These are phyloP conservation scores for Acanthurus lineatus DNA, from an alignment of 2,797 vertebrate genomes.

Conservation along the genomic window DNA sequence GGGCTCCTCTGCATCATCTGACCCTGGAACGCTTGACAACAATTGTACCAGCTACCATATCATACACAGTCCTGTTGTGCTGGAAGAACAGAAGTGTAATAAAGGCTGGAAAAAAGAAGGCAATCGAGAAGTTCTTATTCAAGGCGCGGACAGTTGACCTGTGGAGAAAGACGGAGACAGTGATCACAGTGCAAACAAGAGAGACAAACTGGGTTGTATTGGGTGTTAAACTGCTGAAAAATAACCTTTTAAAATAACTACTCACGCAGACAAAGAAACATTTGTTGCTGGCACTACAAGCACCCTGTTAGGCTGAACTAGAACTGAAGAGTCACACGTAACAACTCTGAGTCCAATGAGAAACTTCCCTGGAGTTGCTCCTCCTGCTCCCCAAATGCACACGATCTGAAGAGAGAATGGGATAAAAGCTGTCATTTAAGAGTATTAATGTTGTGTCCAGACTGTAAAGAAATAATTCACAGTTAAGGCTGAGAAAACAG, in stretches of 20 bases:
- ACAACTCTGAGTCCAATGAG: constrained; percentile 95
- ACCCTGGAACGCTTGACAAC: constrained; percentile 93
- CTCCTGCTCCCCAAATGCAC: constrained; percentile 98
- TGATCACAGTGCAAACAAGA: neutral
- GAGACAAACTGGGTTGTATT: neutral
- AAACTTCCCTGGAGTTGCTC: constrained; percentile 98
- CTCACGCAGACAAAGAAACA: constrained; percentile 97
- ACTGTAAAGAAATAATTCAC: neutral
- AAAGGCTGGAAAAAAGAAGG: constrained; percentile 98
- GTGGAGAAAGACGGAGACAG: constrained; percentile 40
- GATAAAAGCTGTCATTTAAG: neutral
- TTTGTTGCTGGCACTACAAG: constrained; percentile 96
- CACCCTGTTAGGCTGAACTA: constrained; percentile 94
- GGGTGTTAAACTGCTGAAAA: neutral
- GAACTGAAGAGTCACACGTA: constrained; percentile 94
- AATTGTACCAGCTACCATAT: constrained; percentile 98
- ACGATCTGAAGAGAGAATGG: constrained; percentile 87
- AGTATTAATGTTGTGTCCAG: neutral
- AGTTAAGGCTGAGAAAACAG: neutral
- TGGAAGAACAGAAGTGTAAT: constrained; percentile 98
- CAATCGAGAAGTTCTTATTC: constrained; percentile 99
- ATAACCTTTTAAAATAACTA: constrained; percentile 36
- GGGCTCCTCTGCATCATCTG: constrained; percentile 87
- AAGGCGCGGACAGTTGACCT: constrained; percentile 96
- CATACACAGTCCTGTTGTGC: constrained; percentile 98